These are phyloP conservation scores for Gastrophryne carolinensis DNA, from an alignment of 2,797 vertebrate species.

Conservation along the genomic window DNA sequence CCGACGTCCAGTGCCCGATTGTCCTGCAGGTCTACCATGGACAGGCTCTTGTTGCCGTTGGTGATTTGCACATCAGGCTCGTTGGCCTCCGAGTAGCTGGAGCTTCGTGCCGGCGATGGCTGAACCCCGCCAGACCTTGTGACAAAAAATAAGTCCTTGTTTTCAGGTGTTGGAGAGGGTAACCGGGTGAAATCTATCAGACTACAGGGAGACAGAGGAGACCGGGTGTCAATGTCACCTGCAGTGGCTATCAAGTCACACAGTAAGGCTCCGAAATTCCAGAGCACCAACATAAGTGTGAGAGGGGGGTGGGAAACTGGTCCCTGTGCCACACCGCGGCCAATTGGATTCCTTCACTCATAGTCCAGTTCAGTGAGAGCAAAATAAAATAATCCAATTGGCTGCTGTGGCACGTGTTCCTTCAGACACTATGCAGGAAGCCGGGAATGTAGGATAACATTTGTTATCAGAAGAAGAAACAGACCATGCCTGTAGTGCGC, in stretches of 20 bases:
- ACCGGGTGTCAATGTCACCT: slow-evolving; percentile 64
- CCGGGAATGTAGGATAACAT: too few species aligned
- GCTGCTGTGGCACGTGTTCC: slow-evolving; percentile 21
- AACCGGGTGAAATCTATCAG: slow-evolving; percentile 97
- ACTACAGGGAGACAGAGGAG: slow-evolving; percentile 75
- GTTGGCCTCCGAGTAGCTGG: slow-evolving; percentile 97
- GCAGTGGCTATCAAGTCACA: neutral
- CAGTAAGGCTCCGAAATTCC: neutral
- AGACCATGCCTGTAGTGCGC: too few species aligned
- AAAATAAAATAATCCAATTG: neutral
- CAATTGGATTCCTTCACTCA: neutral
- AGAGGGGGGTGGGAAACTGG: too few species aligned
- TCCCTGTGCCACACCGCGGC: too few species aligned
- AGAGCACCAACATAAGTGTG: too few species aligned
- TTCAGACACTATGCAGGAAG: neutral
- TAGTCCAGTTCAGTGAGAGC: neutral
- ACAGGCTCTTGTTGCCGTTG: slow-evolving; percentile 95
- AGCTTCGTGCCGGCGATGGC: slow-evolving; percentile 94
- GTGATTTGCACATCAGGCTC: slow-evolving; percentile 91
- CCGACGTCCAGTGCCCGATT: slow-evolving; percentile 81
- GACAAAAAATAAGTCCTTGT: slow-evolving; percentile 99
- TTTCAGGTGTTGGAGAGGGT: slow-evolving; percentile 97
- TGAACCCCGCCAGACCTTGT: slow-evolving; percentile 93
- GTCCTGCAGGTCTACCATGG: slow-evolving; percentile 98
- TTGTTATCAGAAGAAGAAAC: too few species aligned